Conservation (phyloP, 1,140 invertebrate genomes). For the Yoshiicerus persimilis region DNA sequence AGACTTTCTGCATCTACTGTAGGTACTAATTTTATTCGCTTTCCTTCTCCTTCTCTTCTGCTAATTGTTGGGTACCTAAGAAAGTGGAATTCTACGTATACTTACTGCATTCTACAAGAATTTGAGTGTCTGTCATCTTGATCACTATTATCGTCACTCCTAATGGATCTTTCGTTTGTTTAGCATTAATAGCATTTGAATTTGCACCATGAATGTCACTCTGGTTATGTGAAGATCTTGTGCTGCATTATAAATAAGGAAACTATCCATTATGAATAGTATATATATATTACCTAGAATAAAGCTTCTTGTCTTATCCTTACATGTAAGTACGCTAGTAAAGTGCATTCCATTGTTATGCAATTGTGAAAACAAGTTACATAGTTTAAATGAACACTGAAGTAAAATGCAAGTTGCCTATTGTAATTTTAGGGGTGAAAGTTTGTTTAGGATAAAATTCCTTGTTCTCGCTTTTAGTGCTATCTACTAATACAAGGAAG, state of each 20-base stretch:
- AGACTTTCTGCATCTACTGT: neutral
- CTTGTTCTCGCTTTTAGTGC: neutral
- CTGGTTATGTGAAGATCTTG: neutral
- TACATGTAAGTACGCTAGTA: neutral
- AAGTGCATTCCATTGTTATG: neutral
- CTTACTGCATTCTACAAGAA: neutral
- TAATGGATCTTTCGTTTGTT: neutral
- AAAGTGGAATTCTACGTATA: neutral
- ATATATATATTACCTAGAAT: neutral
- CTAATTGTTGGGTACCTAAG: neutral
- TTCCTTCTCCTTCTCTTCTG: neutral
- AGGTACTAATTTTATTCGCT: neutral
- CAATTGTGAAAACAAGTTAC: neutral
- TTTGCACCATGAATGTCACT: too few species aligned
- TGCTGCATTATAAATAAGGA: neutral
- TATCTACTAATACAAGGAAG: neutral
- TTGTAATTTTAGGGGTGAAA: neutral
- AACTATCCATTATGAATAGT: neutral
- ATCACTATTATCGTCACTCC: neutral
- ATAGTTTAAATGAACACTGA: neutral
- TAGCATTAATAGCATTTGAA: too few species aligned
- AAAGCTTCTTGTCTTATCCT: neutral
- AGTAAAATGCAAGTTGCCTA: neutral
- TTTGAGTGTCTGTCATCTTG: neutral
- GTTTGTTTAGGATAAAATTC: neutral